Conservation (phyloP, 2,797 vertebrate genomes). For the Gallirallus australis region DNA sequence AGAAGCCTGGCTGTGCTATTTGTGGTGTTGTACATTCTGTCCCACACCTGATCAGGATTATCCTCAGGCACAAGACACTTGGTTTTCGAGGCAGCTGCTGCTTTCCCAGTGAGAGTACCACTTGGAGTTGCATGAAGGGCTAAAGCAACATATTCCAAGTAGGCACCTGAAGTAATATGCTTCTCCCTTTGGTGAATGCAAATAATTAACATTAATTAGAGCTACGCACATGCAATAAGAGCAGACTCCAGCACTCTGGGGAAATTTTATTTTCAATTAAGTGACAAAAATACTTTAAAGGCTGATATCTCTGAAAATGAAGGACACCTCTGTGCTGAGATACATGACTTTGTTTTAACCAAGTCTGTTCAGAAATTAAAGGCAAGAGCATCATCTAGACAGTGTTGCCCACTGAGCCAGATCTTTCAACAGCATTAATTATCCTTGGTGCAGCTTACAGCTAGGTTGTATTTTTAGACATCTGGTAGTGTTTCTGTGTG, state of each 20-base stretch:
- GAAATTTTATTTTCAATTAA: conserved; percentile 71
- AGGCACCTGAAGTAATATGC: conserved; percentile 9
- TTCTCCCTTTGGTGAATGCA: conserved; percentile 16
- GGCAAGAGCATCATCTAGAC: not conserved
- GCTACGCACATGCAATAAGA: conserved; percentile 29
- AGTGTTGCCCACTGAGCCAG: conserved; percentile 1
- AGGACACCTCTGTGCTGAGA: not conserved
- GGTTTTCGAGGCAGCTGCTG: not conserved
- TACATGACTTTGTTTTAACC: conserved; percentile 33
- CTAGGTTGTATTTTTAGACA: not conserved
- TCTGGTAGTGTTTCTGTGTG: not conserved
- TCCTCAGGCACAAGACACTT: not conserved
- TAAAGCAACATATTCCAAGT: conserved; percentile 15
- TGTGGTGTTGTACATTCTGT: not conserved
- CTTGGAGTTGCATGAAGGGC: not conserved
- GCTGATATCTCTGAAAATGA: conserved; percentile 46
- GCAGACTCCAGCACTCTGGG: conserved; percentile 26
- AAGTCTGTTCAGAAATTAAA: conserved; percentile 47
- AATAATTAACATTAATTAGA: conserved; percentile 70
- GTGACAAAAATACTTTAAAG: conserved; percentile 37
- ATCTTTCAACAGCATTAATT: conserved; percentile 26
- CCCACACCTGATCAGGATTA: conserved; percentile 3
- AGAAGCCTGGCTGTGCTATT: not conserved
- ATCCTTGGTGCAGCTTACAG: not conserved
- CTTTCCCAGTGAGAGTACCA: not conserved